Base-by-base conservation (phyloP, 2,113 vertebrate genomes). In the Vicugna pacos region DNA sequence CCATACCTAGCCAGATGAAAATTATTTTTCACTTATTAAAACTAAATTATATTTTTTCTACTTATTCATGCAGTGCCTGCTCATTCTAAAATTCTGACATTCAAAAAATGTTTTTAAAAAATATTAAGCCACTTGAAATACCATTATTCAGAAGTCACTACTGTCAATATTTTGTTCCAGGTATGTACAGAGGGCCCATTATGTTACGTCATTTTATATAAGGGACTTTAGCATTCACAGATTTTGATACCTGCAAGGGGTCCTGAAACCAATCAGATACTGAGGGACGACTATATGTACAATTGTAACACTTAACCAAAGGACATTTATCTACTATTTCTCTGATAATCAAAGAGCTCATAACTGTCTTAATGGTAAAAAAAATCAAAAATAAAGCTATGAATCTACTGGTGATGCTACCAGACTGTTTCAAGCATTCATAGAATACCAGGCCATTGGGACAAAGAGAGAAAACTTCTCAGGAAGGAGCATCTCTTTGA, bases 11-110 rank as follows among this genome's bases (percentile, higher is more conserved):
- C 4, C 17, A 83, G 9, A 83, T 52, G 26, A 93, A 89, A 95
- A 79, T 46, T 79, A 82, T 64, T 84, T 95, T 89, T 84, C 48
- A 67, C 7, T 75, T 94, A 80, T 60, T 91, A 48, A 93, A 96
- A 67, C 19, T 94, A 87, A 94, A 86, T 64, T 62, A 92, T 6
- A 91, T 82, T 50, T 91, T 85, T 67, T 92, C 50, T 76, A 73
- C 46, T 72, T 91, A 48, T 70, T 54, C 62, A 65, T 19, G 8
- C 26, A 70, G 93, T 79, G 8, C 42, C 14, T 89, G 58, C 8
- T 81, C 14, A 94, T 62, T 84, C 35, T 56, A 94, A 92, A 82
- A 24, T 77, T 92, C 69, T 73, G 17, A 48, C 58, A 65, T 54
- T 76, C 38, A 73, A 92, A 54, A n/a, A 20, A 7, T 56, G 2